These are phyloP conservation scores for Rana temporaria DNA, from an alignment of 2,113 vertebrate species.

Conservation along the genomic window DNA sequence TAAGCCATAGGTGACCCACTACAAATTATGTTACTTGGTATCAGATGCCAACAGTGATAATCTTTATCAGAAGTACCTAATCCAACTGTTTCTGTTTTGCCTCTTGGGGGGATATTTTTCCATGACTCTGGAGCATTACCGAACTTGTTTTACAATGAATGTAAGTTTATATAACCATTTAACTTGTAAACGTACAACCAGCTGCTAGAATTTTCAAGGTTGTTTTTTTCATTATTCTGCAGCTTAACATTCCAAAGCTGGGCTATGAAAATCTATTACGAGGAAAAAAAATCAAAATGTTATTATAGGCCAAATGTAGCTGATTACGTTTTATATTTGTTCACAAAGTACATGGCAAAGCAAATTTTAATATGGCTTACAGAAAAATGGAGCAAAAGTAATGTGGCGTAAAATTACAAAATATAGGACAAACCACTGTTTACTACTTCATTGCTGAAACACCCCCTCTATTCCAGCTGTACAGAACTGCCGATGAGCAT, in stretches of 20 bases:
- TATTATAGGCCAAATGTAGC: conserved; percentile 3
- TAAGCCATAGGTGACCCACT: too few relatives aligned
- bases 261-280: too few relatives aligned
- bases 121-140: too few relatives aligned
- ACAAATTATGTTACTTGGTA: too few relatives aligned
- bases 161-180: too few relatives aligned
- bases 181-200: not conserved
- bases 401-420: conserved; percentile 20
- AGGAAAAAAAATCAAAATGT: conserved; percentile 17
- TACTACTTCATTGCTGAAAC: not conserved
- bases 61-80: too few relatives aligned
- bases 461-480: not conserved
- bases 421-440: not conserved
- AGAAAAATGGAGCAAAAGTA: not conserved
- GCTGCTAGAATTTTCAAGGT: not conserved
- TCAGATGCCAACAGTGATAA: too few relatives aligned
- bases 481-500: too few relatives aligned
- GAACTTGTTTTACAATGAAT: too few relatives aligned
- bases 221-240: not conserved
- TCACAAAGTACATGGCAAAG: conserved; percentile 13
- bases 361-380: conserved; percentile 16
- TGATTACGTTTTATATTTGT: conserved; percentile 2
- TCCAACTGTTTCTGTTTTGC: too few relatives aligned
- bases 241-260: conserved; percentile 15
- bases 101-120: too few relatives aligned